These are phyloP conservation scores for Chlorocebus sabaeus DNA, from an alignment of 2,113 vertebrate genomes.

Conservation along the genomic window DNA sequence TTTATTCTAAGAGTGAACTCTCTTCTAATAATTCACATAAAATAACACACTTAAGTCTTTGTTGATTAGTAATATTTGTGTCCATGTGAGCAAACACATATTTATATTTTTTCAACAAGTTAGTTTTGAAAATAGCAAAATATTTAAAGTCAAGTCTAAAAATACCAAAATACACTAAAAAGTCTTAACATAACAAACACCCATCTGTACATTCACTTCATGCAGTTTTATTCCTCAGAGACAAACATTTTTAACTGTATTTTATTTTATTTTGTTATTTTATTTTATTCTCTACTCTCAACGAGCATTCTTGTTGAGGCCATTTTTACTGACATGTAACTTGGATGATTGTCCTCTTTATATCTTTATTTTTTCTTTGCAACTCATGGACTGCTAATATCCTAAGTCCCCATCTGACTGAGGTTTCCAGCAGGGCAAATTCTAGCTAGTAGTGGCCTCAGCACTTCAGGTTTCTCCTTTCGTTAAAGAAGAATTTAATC, in stretches of 20 bases:
- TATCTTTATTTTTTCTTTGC: not conserved
- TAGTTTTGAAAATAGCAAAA: not conserved
- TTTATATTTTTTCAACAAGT: not conserved
- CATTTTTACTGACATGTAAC: not conserved
- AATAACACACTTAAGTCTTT: not conserved
- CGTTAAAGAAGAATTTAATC: not conserved
- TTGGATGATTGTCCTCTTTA: not conserved
- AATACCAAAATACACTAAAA: not conserved
- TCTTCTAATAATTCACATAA: not conserved
- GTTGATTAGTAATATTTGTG: not conserved
- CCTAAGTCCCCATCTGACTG: not conserved
- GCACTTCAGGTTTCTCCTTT: not conserved
- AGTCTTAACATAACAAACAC: not conserved
- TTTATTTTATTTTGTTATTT: not conserved
- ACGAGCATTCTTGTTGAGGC: not conserved
- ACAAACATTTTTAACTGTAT: not conserved
- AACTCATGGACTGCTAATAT: not conserved
- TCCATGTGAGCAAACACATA: not conserved
- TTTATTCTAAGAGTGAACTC: not conserved
- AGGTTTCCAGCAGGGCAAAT: not conserved
- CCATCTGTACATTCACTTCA: accelerated
- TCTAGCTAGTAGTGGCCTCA: not conserved
- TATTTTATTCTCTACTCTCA: not conserved
- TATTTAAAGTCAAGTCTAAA: conserved; percentile 25
- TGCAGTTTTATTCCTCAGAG: not conserved